Evolutionary conservation across 2,888 invertebrate genomes (phyloP).

Genomic region (Metopia argyrocephala): DNA sequence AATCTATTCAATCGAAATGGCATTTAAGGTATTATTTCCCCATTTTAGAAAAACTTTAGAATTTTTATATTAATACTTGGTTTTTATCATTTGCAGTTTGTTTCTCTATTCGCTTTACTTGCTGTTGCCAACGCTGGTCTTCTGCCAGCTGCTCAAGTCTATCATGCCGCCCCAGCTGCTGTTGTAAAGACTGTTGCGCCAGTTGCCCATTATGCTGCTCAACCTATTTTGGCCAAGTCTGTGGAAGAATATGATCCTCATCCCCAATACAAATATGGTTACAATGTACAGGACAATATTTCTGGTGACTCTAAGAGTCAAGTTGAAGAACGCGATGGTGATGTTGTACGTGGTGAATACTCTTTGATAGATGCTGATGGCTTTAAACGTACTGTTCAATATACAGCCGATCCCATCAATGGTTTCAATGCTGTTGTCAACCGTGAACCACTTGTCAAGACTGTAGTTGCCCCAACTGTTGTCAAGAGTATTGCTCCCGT

Average conservation of each 20-base stretch:
- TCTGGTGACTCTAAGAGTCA: slow-evolving; percentile 77
- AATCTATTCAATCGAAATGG: slow-evolving; percentile 52
- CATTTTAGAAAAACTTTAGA: slow-evolving; percentile 8
- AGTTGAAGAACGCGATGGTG: slow-evolving; percentile 76
- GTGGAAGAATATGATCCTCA: slow-evolving; percentile 76
- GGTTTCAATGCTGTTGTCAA: slow-evolving; percentile 77
- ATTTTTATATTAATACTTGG: too few relatives aligned
- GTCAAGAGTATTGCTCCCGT: slow-evolving; percentile 54
- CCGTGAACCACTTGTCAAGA: slow-evolving; percentile 69
- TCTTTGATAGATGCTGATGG: slow-evolving; percentile 77
- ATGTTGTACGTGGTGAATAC: slow-evolving; percentile 77
- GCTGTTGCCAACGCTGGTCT: slow-evolving; percentile 69
- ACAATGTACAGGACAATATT: slow-evolving; percentile 75
- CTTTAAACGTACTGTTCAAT: slow-evolving; percentile 74
- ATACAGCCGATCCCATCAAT: slow-evolving; percentile 75
- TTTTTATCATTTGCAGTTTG: slow-evolving; percentile 68
- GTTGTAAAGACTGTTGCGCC: slow-evolving; percentile 66
- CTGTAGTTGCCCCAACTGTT: slow-evolving; percentile 33
- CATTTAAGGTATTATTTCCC: slow-evolving; percentile 49
- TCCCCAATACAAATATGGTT: slow-evolving; percentile 77
- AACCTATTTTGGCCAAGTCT: slow-evolving; percentile 68
- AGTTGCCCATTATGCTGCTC: slow-evolving; percentile 59
- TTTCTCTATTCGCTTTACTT: slow-evolving; percentile 62
- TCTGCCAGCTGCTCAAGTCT: slow-evolving; percentile 69
- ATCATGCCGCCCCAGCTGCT: slow-evolving; percentile 67